Evolutionary conservation across 2,888 invertebrate genomes (phyloP).

Genomic region (Mamestra brassicae): DNA sequence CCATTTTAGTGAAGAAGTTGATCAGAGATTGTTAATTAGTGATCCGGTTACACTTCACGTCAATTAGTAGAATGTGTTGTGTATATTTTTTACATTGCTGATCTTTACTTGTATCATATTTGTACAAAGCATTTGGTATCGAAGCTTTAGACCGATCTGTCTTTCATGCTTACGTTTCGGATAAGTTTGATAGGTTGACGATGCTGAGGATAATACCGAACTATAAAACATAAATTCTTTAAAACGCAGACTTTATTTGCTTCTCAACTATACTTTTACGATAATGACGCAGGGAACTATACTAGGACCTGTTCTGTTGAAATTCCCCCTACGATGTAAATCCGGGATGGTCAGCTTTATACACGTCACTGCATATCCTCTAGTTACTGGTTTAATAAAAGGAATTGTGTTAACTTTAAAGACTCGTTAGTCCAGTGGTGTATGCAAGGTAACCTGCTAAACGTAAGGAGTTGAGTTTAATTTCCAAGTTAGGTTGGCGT

Average conservation of each 20-base stretch:
- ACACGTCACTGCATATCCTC: background rate
- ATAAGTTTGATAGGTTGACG: background rate
- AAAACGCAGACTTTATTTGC: too few species aligned
- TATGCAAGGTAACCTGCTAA: background rate
- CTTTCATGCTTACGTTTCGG: background rate
- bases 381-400: slow-evolving; percentile 1
- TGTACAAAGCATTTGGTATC: background rate
- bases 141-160: background rate
- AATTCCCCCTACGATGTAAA: slow-evolving; percentile 3
- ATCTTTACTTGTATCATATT: background rate
- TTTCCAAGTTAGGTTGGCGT: background rate
- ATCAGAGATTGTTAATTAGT: slow-evolving; percentile 38
- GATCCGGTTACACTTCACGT: slow-evolving; percentile 5
- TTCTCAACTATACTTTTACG: background rate
- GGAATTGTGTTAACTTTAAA: background rate
- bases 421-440: background rate
- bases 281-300: slow-evolving; percentile 18
- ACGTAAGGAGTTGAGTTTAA: background rate
- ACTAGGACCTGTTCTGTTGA: background rate
- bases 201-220: background rate
- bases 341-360: background rate
- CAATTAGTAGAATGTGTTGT: slow-evolving; percentile 12
- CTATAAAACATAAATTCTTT: background rate
- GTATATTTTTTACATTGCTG: background rate
- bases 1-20: slow-evolving; percentile 44